phyloP scores from a whole-genome alignment of 2,797 vertebrate genomes.

The Rhincodon typus region DNA sequence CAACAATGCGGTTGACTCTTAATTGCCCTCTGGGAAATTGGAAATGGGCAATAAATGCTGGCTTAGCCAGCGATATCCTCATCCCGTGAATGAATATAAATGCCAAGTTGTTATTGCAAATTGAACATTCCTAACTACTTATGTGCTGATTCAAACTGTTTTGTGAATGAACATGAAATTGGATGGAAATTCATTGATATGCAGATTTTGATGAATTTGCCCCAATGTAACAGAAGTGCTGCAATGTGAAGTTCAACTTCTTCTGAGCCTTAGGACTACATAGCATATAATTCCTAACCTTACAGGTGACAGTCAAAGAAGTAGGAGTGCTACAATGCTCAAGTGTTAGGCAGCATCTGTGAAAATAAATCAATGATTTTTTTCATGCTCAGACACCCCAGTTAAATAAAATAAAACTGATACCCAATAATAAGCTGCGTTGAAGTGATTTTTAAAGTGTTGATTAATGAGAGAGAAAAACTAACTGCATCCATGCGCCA shows the following conservation, averaged over 20 bases:
- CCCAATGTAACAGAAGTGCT: not conserved
- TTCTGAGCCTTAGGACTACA: not conserved
- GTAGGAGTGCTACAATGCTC: not conserved
- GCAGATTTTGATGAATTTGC: conserved; percentile 7
- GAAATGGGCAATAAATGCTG: too few species aligned
- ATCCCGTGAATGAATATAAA: too few species aligned
- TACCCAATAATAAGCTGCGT: not conserved
- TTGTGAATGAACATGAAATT: not conserved
- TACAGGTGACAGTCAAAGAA: not conserved
- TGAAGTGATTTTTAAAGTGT: not conserved
- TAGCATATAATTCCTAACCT: not conserved
- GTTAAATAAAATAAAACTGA: not conserved
- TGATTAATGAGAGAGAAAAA: not conserved
- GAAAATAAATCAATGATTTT: not conserved
- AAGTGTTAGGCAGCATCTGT: conserved; percentile 5
- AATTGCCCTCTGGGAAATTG: too few species aligned
- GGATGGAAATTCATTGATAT: not conserved
- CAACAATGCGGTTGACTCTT: too few species aligned
- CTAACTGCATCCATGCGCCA: not conserved
- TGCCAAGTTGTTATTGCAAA: not conserved
- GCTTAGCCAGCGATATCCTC: too few species aligned
- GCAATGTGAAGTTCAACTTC: not conserved
- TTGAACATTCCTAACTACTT: not conserved
- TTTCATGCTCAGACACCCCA: not conserved
- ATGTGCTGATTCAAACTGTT: not conserved